Conservation (phyloP, 2,888 invertebrate genomes). For the Aphrophora alni region DNA sequence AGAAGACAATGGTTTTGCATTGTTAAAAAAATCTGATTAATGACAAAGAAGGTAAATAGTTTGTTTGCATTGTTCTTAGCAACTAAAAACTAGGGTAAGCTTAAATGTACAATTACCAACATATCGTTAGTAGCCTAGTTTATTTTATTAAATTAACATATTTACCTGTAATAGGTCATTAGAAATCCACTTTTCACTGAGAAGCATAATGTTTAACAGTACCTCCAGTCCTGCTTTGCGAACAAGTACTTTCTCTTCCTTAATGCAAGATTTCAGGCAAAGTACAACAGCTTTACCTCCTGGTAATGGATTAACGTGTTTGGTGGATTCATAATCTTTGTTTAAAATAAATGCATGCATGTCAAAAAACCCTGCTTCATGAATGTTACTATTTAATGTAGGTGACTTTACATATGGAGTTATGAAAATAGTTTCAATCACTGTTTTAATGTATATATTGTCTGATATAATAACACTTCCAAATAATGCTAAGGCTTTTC, state of each 20-base stretch:
- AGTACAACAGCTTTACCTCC: constrained; percentile 54
- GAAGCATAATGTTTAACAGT: constrained; percentile 55
- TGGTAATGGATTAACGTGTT: constrained; percentile 53
- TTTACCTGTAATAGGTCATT: constrained; percentile 44
- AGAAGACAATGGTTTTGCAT: no score
- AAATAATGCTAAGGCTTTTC: constrained; percentile 66
- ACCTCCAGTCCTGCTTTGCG: constrained; percentile 60
- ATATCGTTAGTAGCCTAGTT: neutral
- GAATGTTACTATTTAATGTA: constrained; percentile 21
- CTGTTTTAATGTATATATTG: constrained; percentile 44
- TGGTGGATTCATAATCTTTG: constrained; percentile 20
- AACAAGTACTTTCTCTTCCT: constrained; percentile 64
- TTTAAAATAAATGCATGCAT: constrained; percentile 31
- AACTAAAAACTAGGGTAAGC: no score
- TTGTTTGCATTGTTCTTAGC: no score
- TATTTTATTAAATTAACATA: neutral
- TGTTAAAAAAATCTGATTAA: no score
- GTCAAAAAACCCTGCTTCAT: constrained; percentile 40
- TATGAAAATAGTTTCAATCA: constrained; percentile 49
- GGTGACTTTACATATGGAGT: constrained; percentile 20
- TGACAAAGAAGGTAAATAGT: no score
- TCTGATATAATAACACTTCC: constrained; percentile 60
- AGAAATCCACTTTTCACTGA: constrained; percentile 46
- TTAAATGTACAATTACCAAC: no score
- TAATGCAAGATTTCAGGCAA: constrained; percentile 58